Conservation (phyloP, 2,888 invertebrate genomes). For the Pediacus dermestoides region DNA sequence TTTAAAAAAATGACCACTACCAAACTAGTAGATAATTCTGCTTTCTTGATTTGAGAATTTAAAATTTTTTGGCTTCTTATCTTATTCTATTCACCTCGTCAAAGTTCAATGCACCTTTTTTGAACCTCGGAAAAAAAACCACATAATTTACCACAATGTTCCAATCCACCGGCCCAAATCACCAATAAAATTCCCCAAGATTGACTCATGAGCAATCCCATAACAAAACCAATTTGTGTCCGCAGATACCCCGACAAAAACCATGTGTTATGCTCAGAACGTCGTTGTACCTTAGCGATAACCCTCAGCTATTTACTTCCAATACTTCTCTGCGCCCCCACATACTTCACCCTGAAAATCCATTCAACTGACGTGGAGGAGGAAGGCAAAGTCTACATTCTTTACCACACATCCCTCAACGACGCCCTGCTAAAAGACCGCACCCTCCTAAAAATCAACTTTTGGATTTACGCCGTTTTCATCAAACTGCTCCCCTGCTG, state of each 20-base stretch:
- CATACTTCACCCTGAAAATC: constrained; percentile 70
- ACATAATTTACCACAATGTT: too few species aligned
- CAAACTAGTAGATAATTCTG: too few species aligned
- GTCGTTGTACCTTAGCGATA: constrained; percentile 74
- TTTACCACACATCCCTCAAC: constrained; percentile 56
- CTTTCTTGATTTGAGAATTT: too few species aligned
- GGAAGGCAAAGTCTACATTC: constrained; percentile 56
- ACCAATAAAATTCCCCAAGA: too few species aligned
- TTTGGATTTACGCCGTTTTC: constrained; percentile 77
- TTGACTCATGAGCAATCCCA: too few species aligned
- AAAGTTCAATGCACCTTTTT: too few species aligned
- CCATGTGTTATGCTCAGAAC: constrained; percentile 70
- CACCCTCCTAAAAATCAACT: constrained; percentile 58
- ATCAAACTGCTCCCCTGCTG: constrained; percentile 78
- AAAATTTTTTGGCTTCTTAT: too few species aligned
- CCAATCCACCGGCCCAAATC: too few species aligned
- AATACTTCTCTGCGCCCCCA: constrained; percentile 77
- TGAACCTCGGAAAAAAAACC: too few species aligned
- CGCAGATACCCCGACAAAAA: constrained; percentile 76
- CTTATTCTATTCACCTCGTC: too few species aligned
- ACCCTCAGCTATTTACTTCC: constrained; percentile 72
- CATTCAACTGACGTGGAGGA: constrained; percentile 54
- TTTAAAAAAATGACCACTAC: too few species aligned
- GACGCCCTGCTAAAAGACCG: constrained; percentile 46
- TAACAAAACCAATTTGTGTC: too few species aligned